A percentile compares a stretch with the other conserved stretches of the same genome.
Conservation (phyloP, 2,888 invertebrate genomes). For the Biston stratarius region DNA sequence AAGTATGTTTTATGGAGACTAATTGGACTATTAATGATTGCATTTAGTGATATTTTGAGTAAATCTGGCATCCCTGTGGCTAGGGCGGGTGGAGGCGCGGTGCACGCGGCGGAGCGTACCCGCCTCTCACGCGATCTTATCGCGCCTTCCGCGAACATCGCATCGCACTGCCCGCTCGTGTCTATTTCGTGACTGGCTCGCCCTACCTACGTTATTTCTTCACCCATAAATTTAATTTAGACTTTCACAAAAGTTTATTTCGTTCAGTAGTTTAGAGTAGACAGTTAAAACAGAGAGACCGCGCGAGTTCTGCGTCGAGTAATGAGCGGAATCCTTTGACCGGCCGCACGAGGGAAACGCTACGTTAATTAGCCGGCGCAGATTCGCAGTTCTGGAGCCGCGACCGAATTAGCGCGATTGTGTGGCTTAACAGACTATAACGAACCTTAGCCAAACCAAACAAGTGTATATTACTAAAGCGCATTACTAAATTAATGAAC, state of each 20-base stretch:
- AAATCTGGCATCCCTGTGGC: slow-evolving; percentile 54
- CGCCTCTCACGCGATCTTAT: slow-evolving; percentile 83
- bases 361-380: slow-evolving; percentile 81
- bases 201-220: slow-evolving; percentile 66
- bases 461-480: slow-evolving; percentile 46
- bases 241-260: slow-evolving; percentile 57
- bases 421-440: slow-evolving; percentile 66
- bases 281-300: slow-evolving; percentile 67
- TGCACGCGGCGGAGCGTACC: slow-evolving; percentile 63
- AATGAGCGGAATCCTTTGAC: slow-evolving; percentile 85
- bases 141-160: slow-evolving; percentile 83
- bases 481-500: slow-evolving; percentile 23
- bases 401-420: slow-evolving; percentile 79
- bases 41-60: slow-evolving; percentile 9
- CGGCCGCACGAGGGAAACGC: slow-evolving; percentile 74
- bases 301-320: slow-evolving; percentile 56
- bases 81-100: slow-evolving; percentile 55
- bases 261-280: slow-evolving; percentile 52
- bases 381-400: slow-evolving; percentile 79
- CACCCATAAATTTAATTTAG: slow-evolving; percentile 68
- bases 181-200: slow-evolving; percentile 77
- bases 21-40: background rate
- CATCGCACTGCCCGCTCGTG: slow-evolving; percentile 76
- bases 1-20: background rate
- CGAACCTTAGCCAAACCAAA: slow-evolving; percentile 55